phyloP scores from a whole-genome alignment of 2,113 vertebrate genomes.

The Phaethornis superciliosus region DNA sequence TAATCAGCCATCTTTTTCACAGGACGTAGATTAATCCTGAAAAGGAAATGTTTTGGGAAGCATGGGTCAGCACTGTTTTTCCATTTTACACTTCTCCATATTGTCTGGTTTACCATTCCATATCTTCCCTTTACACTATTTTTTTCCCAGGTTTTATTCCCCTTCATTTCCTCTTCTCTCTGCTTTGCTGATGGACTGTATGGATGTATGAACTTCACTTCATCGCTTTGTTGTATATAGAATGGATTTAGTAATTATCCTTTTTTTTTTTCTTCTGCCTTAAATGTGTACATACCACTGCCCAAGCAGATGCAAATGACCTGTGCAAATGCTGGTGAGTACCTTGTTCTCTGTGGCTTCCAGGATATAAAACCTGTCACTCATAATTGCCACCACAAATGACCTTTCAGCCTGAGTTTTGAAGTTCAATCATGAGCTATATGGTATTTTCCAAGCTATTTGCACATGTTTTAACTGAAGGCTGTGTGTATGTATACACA shows the following conservation, averaged over 20 bases:
- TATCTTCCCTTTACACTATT: neutral
- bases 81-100: neutral
- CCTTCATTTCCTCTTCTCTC: neutral
- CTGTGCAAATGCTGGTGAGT: neutral
- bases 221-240: neutral
- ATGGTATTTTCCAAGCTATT: slow-evolving; percentile 36
- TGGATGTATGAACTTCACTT: neutral
- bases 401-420: slow-evolving; percentile 34
- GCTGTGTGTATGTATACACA: slow-evolving; percentile 18
- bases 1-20: neutral
- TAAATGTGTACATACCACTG: neutral
- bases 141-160: neutral
- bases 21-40: neutral
- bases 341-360: neutral
- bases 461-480: slow-evolving; percentile 38
- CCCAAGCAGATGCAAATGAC: neutral
- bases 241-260: neutral
- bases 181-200: neutral
- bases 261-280: neutral
- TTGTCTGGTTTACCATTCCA: neutral
- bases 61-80: neutral
- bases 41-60: neutral
- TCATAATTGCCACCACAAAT: slow-evolving; percentile 25
- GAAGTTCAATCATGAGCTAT: slow-evolving; percentile 20
- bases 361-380: slow-evolving; percentile 6